Evolutionary conservation across 2,888 invertebrate species (phyloP).

Genomic region (Crossocerus cetratus): DNA sequence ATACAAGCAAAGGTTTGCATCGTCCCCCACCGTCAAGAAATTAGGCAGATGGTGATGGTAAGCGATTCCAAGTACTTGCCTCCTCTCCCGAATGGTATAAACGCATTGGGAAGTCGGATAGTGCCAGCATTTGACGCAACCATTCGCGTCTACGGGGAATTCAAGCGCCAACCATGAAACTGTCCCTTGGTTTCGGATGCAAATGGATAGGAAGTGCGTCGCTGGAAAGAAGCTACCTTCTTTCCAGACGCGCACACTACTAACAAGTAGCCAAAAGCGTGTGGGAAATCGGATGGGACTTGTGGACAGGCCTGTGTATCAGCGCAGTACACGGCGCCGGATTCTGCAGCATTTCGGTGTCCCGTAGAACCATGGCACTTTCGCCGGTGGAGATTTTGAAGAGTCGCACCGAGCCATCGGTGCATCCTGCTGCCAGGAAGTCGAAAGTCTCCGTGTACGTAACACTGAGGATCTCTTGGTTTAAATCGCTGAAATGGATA

Average conservation of each 20-base stretch:
- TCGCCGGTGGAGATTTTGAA: constrained; percentile 79
- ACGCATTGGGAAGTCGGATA: constrained; percentile 82
- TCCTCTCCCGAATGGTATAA: constrained; percentile 82
- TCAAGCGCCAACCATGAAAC: not conserved
- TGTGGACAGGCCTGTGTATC: constrained; percentile 81
- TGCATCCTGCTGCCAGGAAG: constrained; percentile 81
- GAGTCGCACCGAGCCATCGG: constrained; percentile 80
- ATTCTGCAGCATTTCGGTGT: constrained; percentile 79
- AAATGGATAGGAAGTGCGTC: not conserved
- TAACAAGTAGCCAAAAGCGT: constrained; percentile 81
- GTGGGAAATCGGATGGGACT: constrained; percentile 81
- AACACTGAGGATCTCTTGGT: constrained; percentile 79
- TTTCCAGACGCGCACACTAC: no score
- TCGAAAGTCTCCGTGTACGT: constrained; percentile 82
- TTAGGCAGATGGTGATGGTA: constrained; percentile 81
- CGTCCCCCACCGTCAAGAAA: constrained; percentile 82
- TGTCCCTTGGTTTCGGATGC: not conserved
- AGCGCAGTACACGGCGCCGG: constrained; percentile 81
- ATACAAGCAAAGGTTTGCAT: constrained; percentile 82
- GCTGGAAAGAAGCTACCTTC: not conserved
- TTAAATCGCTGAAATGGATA: constrained; percentile 76
- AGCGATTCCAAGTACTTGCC: constrained; percentile 82
- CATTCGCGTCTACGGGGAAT: constrained; percentile 79
- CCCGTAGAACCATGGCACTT: constrained; percentile 78
- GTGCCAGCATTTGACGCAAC: constrained; percentile 85